Evolutionary conservation across 2,113 vertebrate species (phyloP).

Genomic region (Zapus hudsonius): DNA sequence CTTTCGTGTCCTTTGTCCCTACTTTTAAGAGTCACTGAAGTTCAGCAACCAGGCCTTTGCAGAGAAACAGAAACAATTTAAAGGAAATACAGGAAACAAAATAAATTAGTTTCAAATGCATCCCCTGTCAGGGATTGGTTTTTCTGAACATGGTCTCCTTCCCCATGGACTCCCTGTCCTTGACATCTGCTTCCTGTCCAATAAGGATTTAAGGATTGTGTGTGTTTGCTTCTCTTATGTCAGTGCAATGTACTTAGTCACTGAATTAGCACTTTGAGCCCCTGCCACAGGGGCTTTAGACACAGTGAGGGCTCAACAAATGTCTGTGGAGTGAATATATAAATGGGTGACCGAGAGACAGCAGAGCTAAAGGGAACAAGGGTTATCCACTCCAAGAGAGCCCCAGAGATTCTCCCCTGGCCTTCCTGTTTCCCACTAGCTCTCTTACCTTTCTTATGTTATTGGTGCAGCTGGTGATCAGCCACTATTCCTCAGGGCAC

Average conservation of each 20-base stretch:
- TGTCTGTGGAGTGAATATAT: neutral
- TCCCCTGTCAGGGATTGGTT: accelerated
- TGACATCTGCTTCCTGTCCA: accelerated
- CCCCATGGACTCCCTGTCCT: neutral
- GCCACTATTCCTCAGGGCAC: neutral
- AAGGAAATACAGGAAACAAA: neutral
- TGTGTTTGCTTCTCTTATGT: neutral
- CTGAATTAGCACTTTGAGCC: neutral
- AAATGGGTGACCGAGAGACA: neutral
- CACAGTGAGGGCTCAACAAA: neutral
- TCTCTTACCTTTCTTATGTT: neutral
- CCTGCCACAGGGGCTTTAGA: neutral
- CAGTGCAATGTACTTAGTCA: accelerated
- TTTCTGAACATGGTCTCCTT: neutral
- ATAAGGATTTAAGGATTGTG: neutral
- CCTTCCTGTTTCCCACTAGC: accelerated
- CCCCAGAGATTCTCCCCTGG: accelerated
- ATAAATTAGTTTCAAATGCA: neutral
- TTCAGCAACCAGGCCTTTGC: neutral
- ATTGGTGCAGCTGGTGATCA: accelerated
- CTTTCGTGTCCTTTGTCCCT: neutral
- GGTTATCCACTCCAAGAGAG: accelerated
- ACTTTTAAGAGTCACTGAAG: neutral
- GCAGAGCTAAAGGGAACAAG: neutral
- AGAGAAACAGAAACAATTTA: neutral